A percentile compares a stretch with the other conserved stretches of the same genome.
Conservation (phyloP, 2,113 vertebrate genomes). For the Nycticorax nycticorax region DNA sequence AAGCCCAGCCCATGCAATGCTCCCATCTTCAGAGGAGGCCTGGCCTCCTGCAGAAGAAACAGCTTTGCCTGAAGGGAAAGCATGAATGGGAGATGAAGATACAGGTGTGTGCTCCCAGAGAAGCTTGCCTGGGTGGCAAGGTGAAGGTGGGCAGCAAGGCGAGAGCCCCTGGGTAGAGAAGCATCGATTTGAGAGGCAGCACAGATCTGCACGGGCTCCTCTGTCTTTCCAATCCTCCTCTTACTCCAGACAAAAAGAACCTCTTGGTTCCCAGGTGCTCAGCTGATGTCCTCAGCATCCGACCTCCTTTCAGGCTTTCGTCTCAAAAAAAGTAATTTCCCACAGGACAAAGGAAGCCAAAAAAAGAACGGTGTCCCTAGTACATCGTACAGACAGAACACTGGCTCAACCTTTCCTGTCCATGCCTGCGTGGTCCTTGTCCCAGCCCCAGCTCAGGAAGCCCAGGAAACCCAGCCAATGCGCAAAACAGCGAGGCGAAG, state of each 20-base stretch:
- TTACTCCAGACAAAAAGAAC: background rate
- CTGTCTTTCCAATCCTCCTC: background rate
- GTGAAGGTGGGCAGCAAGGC: fast-evolving
- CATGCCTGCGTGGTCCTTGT: background rate
- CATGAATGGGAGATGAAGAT: background rate
- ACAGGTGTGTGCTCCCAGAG: fast-evolving
- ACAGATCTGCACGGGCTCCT: background rate
- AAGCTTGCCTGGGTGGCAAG: background rate
- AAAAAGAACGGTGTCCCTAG: background rate
- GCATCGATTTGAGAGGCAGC: background rate
- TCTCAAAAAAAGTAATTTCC: background rate
- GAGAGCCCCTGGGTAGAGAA: fast-evolving
- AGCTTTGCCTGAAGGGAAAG: background rate
- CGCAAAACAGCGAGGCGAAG: background rate
- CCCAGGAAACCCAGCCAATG: background rate
- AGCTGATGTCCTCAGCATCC: background rate
- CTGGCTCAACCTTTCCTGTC: background rate
- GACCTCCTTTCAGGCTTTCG: background rate
- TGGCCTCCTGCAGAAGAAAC: background rate
- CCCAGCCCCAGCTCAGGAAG: background rate
- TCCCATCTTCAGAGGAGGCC: background rate
- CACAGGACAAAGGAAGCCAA: background rate
- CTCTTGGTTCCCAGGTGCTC: background rate
- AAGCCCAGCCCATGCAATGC: background rate
- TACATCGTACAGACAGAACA: fast-evolving